These are phyloP conservation scores for Bombus polaris DNA, from an alignment of 1,140 invertebrate genomes.

Conservation along the genomic window DNA sequence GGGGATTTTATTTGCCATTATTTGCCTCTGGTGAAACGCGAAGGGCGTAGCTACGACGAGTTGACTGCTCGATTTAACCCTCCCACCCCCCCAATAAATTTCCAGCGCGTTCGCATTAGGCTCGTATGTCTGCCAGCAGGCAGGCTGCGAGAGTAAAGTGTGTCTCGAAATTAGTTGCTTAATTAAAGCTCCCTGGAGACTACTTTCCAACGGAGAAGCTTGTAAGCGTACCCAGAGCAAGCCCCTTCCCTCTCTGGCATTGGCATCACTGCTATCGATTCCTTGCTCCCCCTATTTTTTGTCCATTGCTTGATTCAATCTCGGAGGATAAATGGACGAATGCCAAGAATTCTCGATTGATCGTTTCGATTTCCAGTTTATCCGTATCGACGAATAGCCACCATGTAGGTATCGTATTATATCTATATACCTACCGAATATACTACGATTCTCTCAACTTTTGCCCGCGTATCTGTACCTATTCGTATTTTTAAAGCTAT, in stretches of 20 bases:
- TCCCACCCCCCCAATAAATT: slow-evolving; percentile 38
- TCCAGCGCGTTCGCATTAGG: slow-evolving; percentile 18
- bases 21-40: not conserved
- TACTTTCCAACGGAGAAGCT: slow-evolving; percentile 31
- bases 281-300: not conserved
- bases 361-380: slow-evolving; percentile 58
- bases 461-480: too few relatives aligned
- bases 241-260: not conserved
- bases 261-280: slow-evolving; percentile 11
- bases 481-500: slow-evolving; percentile 3
- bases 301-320: slow-evolving; percentile 35
- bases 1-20: slow-evolving; percentile 57
- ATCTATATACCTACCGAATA: too few relatives aligned
- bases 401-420: not conserved
- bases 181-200: slow-evolving; percentile 45
- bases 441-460: too few relatives aligned
- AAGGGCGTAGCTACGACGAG: slow-evolving; percentile 21
- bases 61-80: slow-evolving; percentile 43
- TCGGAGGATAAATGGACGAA: slow-evolving; percentile 48
- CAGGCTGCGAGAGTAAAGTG: slow-evolving; percentile 19
- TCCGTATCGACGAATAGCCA: slow-evolving; percentile 29
- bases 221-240: slow-evolving; percentile 20
- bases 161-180: slow-evolving; percentile 57
- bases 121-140: slow-evolving; percentile 50
- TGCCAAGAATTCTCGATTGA: slow-evolving; percentile 50